Base-by-base conservation (phyloP, 2,888 invertebrate species). In the Prosopocoilus inquinatus region DNA sequence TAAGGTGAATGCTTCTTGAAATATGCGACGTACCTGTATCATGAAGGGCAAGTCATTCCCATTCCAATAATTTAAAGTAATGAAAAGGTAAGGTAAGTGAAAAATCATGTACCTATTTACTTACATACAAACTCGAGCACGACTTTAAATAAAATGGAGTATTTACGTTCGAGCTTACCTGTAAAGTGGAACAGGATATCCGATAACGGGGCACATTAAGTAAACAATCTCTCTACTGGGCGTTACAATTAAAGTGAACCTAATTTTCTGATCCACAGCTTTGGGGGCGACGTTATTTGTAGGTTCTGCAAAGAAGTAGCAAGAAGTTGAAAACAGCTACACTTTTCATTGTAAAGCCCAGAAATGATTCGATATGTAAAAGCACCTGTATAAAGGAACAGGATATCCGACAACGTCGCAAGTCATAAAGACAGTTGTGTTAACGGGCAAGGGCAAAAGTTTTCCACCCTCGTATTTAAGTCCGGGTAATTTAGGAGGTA, bases 331-430 rank as follows among this genome's bases (percentile, higher is more conserved):
- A 33, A 9, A 82, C 79, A 74, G 72, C 73, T 72, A 81, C 72
- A 64, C 83, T 80, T 73, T 83, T 82, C 20, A 32, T 46, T 7
- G n/a, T 13, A 46, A 20, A 81, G 71, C 84, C 55, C 28, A 45
- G 46, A 46, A 55, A 50, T 48, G 81, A 76, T 9, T 34, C 48
- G n/a, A 38, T 12, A 50, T 35, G 9, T 9, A 35, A 55, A 80
- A 28, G 20, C 84, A 89, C 88, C 88, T 87, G 82, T 83, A 87
- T 60, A 82, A 68, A 58, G 88, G 88, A 60, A 83, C 83, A 59
- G 89, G 88, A 73, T 81, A 88, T 68, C 85, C 86, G 70, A 85
- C 84, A 63, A 86, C 82, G 73, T 85, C 84, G 75, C 88, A 88
- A 64, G 84, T 82, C 73, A 89, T 76, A 67, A 84, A 84, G 59